Evolutionary conservation across 2,113 vertebrate genomes (phyloP), one percentile per base, ranked within the genome.

Genomic region (Grus americana): DNA sequence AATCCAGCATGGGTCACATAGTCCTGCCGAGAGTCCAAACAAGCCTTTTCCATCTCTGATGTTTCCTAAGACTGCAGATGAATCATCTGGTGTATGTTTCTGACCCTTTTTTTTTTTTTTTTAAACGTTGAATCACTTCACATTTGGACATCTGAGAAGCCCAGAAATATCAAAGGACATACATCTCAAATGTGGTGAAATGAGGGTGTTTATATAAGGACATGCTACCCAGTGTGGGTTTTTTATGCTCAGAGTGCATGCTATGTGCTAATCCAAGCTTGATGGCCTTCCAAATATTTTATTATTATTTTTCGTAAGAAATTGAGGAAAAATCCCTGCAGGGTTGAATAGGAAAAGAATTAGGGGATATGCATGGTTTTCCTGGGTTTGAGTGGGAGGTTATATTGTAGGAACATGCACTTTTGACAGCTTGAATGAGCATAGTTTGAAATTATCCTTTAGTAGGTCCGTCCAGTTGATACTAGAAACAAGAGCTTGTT

Each of bases 131-230:
- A 83, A 66, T 90, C 81, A 88, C 76, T 86, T 89, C 14, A 10
- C 87, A 30, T 95, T 90, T 65, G 88, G 81, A 87, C 42, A 97
- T 93, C 84, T 70, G 86, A 83, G 93, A 96, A 95, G 79, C 85
- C 49, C 62, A 42, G 55, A 71, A 92, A n/a, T 92, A 63, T 46
- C 78, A 59, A 72, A 88, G 73, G 62, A 38, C 30, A 10, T 55
- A 36, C 10, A 46, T 79, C 34, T 86, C 71, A 52, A 79, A 38
- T 5, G 3, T 62, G 67, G 12, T 80, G 67, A 91, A 84, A 54
- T 22, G 17, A 75, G 86, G 52, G 32, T 85, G 78, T 92, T 95
- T 81, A 63, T 65, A 9, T 40, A 88, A 79, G 73, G 36, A 61
- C 29, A 19, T 6, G 40, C 59, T 82, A 17, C 91, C 34, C 78